Evolutionary conservation across 1,140 invertebrate species (phyloP), one percentile per base, ranked within the genome.

Genomic region (Caenorhabditis remanei): DNA sequence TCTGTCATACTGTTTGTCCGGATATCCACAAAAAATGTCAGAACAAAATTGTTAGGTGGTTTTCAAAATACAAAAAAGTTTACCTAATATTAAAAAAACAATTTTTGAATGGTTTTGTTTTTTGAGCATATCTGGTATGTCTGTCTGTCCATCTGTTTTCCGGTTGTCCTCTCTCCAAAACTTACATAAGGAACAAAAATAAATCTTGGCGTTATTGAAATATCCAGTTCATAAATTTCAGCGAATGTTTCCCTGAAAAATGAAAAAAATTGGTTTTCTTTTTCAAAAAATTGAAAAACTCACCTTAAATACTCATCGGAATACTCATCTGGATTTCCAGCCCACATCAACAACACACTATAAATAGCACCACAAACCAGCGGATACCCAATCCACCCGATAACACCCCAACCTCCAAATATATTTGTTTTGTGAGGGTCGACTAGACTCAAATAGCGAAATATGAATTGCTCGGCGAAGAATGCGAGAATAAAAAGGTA

Each of bases 381-480:
- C 46, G 65, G 65, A 8, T 71, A 71, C 8, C 40, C 41, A 43
- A 71, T 71, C 65, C 65, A 71, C 8, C 40, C 65, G 16, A 71
- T 24, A 1, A 43, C 41, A 2, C 65, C 65, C 16, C 16, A 16
- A 3, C 65, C 65, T 43, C 41, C 41, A 8, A 71, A 71, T 24
- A 19, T 19, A 19, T 46, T 71, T n/a, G 41, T 43, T 0, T 19
- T 43, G 5, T 32, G 5, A 19, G 65, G 65, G 11, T 71, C 19
- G 11, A 71, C 40, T 13, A 71, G 65, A 19, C 40, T 71, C 65
- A 71, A 11, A 43, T 71, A 71, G n/a, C 65, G 65, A 71, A 43
- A 71, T 5, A 71, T 46, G 19, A 71, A 71, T 46, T 71, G 65
- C 65, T 19, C 41, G 24, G 41, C 65, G 13, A 71, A 43, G 19